Percentiles rank a stretch among this genome's conserved stretches.
Conservation (phyloP, 1,140 invertebrate genomes). For the Phocides pigmalion region DNA sequence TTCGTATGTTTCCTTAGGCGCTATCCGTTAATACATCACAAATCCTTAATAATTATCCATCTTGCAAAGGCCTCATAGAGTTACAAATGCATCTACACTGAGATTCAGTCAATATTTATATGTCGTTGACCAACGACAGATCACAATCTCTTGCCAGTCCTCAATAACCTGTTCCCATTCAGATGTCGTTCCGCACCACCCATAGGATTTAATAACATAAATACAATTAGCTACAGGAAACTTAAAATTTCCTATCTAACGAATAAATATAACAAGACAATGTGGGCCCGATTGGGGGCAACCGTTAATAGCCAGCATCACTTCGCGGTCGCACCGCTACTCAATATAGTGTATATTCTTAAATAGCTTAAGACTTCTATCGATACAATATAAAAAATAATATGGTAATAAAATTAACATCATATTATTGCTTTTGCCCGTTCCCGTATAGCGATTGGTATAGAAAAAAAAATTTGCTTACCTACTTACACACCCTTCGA, state of each 20-base stretch:
- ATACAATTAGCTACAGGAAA: slow-evolving; percentile 83
- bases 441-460: slow-evolving; percentile 84
- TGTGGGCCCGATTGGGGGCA: slow-evolving; percentile 56
- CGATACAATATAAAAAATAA: slow-evolving; percentile 83
- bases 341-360: slow-evolving; percentile 74
- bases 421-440: slow-evolving; percentile 84
- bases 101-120: slow-evolving; percentile 84
- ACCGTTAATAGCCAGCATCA: slow-evolving; percentile 75
- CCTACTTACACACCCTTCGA: slow-evolving; percentile 73
- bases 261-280: slow-evolving; percentile 82
- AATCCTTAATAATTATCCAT: slow-evolving; percentile 83
- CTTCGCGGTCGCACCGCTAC: slow-evolving; percentile 82
- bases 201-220: slow-evolving; percentile 81
- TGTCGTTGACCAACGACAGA: slow-evolving; percentile 83
- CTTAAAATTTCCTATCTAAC: slow-evolving; percentile 81
- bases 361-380: slow-evolving; percentile 80
- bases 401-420: slow-evolving; percentile 84
- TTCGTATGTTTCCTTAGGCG: slow-evolving; percentile 84
- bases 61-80: slow-evolving; percentile 84
- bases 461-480: slow-evolving; percentile 80
- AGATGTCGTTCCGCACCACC: slow-evolving; percentile 73
- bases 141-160: slow-evolving; percentile 83
- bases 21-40: slow-evolving; percentile 85
- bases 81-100: slow-evolving; percentile 84
- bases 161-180: slow-evolving; percentile 58